Evolutionary conservation across 1,140 invertebrate species (phyloP).

Genomic region (Bombus picipes): DNA sequence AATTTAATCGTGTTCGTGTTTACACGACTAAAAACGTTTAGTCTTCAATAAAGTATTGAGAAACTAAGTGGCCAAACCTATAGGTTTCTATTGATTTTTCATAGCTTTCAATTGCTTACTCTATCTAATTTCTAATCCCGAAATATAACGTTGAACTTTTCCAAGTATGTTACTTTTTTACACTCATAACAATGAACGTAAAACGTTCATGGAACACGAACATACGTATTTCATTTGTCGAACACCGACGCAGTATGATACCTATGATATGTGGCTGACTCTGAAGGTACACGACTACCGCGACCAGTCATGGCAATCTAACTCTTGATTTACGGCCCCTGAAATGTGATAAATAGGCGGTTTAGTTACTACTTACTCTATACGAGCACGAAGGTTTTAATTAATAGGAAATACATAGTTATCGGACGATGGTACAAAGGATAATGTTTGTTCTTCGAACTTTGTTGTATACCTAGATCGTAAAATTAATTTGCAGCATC

Average conservation of each 20-base stretch:
- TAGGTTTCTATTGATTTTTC: neutral
- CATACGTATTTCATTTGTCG: neutral
- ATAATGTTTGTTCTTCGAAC: neutral
- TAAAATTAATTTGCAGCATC: neutral
- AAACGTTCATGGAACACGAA: neutral
- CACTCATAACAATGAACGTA: neutral
- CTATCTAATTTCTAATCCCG: neutral
- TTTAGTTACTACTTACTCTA: neutral
- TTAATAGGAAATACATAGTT: neutral
- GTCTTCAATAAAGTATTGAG: neutral
- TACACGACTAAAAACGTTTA: neutral
- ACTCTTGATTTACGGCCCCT: conserved; percentile 1
- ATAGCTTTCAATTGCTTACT: neutral
- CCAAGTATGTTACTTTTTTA: neutral
- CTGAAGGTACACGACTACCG: neutral
- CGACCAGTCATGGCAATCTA: too few species aligned
- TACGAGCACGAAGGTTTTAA: neutral
- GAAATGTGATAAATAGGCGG: conserved; percentile 9
- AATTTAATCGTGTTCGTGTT: neutral
- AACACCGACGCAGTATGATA: neutral
- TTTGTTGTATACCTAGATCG: neutral
- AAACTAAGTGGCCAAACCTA: neutral
- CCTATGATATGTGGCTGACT: neutral
- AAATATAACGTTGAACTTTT: neutral
- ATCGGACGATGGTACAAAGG: neutral